Evolutionary conservation across 1,140 invertebrate species (phyloP).

Genomic region (Orchesella cincta): DNA sequence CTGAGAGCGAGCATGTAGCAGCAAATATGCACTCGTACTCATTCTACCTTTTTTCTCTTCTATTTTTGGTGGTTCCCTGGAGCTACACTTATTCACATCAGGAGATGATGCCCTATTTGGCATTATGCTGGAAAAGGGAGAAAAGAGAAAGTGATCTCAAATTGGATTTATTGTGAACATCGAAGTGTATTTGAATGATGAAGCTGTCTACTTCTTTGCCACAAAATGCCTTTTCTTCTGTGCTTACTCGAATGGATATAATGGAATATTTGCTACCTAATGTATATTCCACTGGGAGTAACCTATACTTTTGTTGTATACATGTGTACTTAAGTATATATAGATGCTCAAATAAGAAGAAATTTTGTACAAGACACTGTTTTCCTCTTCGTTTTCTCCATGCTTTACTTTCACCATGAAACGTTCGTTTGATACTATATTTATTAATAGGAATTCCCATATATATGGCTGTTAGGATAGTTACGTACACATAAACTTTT

Average conservation of each 20-base stretch:
- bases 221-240: neutral
- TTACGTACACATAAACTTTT: no score
- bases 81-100: neutral
- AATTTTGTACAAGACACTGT: neutral
- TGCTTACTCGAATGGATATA: neutral
- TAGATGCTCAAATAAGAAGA: neutral
- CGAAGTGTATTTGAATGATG: neutral
- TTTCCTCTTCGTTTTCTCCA: neutral
- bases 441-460: neutral
- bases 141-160: constrained; percentile 1
- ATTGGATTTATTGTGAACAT: constrained; percentile 8
- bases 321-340: no score
- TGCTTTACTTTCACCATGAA: neutral
- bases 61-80: neutral
- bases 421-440: neutral
- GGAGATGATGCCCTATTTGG: constrained; percentile 1
- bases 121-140: neutral
- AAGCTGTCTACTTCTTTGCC: neutral
- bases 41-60: no score
- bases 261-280: neutral
- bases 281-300: neutral
- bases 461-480: no score
- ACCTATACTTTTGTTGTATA: neutral
- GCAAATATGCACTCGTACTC: no score
- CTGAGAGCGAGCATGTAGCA: no score